phyloP scores from a whole-genome alignment of 2,797 vertebrate species.

The Acanthurus tractus region DNA sequence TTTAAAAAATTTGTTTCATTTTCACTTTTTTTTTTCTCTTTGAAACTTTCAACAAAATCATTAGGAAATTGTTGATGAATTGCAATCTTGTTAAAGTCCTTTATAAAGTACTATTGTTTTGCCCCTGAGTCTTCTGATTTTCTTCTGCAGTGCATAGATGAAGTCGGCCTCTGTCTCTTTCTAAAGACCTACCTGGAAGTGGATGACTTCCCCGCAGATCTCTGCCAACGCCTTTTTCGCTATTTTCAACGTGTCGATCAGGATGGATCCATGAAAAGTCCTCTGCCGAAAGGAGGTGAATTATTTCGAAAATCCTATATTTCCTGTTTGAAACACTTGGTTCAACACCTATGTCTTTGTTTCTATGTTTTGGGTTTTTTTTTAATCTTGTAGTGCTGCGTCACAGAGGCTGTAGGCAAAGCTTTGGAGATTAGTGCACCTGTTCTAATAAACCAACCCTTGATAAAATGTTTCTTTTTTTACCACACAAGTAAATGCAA shows the following conservation, averaged over 20 bases:
- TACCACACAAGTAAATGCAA: constrained; percentile 6
- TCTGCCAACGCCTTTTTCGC: constrained; percentile 87
- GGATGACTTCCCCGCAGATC: constrained; percentile 85
- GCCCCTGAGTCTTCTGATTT: neutral
- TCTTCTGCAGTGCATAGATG: constrained; percentile 83
- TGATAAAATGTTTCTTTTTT: constrained; percentile 15
- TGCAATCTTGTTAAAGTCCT: neutral
- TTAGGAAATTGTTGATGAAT: neutral
- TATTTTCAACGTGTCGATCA: constrained; percentile 87
- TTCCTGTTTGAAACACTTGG: constrained; percentile 1
- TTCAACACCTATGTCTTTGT: constrained; percentile 17
- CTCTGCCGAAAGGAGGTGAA: constrained; percentile 66
- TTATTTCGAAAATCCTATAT: neutral
- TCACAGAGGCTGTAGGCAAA: constrained; percentile 12
- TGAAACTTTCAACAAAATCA: neutral
- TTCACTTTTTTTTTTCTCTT: neutral
- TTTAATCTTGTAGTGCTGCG: neutral
- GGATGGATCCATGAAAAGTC: constrained; percentile 39
- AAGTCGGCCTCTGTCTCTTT: constrained; percentile 88
- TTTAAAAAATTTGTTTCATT: neutral
- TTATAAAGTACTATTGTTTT: neutral
- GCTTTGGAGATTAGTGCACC: constrained; percentile 37
- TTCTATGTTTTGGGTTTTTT: neutral
- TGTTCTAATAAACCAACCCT: constrained; percentile 18
- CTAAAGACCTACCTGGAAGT: constrained; percentile 91